These are phyloP conservation scores for Xenops minutus DNA, from an alignment of 2,797 vertebrate genomes.

Conservation along the genomic window DNA sequence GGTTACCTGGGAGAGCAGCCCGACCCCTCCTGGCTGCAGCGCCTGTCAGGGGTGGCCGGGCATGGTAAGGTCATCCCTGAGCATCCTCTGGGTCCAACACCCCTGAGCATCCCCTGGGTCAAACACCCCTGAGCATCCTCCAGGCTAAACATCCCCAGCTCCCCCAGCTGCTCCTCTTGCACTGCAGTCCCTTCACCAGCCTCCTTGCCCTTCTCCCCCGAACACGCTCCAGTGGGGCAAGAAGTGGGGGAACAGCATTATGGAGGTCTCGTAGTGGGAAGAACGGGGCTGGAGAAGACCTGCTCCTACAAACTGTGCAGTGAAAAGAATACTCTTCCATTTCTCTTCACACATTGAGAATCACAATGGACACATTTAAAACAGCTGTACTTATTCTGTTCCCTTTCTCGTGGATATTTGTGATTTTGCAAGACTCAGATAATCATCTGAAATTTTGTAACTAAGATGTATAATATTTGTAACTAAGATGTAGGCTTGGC, in stretches of 20 bases:
- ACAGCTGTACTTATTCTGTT: neutral
- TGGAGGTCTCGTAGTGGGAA: rapidly evolving
- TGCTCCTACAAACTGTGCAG: neutral
- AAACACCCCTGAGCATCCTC: no score
- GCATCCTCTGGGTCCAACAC: no score
- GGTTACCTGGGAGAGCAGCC: neutral
- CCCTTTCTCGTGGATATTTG: neutral
- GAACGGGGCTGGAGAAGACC: neutral
- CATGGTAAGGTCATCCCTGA: rapidly evolving
- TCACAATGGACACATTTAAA: neutral
- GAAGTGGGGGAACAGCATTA: neutral
- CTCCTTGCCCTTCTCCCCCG: rapidly evolving
- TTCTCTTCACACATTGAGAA: neutral
- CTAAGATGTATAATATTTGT: neutral
- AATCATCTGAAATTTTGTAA: neutral
- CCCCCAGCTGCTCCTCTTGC: neutral
- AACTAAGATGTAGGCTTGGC: neutral
- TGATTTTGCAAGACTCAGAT: neutral
- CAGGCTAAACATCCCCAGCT: no score
- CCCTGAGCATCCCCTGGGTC: no score
- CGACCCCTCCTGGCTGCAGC: rapidly evolving
- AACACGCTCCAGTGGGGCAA: neutral
- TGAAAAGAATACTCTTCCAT: neutral
- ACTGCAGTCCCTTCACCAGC: neutral
- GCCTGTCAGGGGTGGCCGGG: no score